Conservation (phyloP, 2,888 invertebrate genomes). For the Microplitis manilae region DNA sequence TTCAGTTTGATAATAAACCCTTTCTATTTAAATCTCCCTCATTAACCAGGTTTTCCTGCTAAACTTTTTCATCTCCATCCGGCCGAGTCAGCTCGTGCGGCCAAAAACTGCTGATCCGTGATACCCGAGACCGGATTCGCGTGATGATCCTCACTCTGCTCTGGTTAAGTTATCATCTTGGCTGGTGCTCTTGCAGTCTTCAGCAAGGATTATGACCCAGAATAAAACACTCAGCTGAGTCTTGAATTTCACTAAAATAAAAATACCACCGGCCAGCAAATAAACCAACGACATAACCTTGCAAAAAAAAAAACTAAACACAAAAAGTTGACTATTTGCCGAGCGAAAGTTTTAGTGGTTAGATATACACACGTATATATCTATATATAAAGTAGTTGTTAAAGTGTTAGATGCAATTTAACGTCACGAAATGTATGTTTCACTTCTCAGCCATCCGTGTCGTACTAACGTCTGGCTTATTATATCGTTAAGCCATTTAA, state of each 20-base stretch:
- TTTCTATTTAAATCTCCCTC: background rate
- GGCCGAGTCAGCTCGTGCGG: constrained; percentile 2
- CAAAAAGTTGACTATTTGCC: background rate
- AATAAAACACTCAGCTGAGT: background rate
- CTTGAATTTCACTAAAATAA: background rate
- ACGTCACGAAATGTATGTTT: constrained; percentile 30
- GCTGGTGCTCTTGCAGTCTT: background rate
- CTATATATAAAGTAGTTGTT: background rate
- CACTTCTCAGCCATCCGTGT: constrained; percentile 27
- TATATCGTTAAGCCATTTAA: constrained; percentile 72
- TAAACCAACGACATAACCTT: no score
- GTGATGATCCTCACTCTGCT: constrained; percentile 1
- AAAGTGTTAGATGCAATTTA: constrained; percentile 24
- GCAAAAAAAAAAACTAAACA: no score
- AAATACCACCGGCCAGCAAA: no score
- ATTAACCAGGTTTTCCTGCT: background rate
- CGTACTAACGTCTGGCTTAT: constrained; percentile 61
- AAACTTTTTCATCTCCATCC: background rate
- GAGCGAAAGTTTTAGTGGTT: background rate
- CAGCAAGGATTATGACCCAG: background rate
- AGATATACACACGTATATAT: background rate
- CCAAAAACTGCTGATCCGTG: constrained; percentile 11
- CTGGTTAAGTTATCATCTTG: background rate
- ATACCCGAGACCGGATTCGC: background rate
- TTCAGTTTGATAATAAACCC: background rate